Base-by-base conservation (phyloP, 2,888 invertebrate genomes). In the Alentia gelatinosa region DNA sequence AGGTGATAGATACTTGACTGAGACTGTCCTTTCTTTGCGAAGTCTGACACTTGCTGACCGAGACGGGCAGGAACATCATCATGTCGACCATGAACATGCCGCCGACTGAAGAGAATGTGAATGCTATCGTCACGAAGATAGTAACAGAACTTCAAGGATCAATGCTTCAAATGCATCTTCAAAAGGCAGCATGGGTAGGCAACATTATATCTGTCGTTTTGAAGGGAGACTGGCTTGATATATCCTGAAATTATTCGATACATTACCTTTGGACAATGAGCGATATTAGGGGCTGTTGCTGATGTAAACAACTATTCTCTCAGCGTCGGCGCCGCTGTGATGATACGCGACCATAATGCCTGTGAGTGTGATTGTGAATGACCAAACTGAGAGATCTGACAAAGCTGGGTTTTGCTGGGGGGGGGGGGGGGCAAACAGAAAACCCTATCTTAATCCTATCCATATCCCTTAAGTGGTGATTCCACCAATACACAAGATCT, bases 101-200 rank as follows among this genome's bases (percentile, higher is more conserved):
- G 15, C 47, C 42, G 79, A 79, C 47, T 37, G 90, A 63, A 15
- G 90, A 90, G n/a, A 83, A 79, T 39, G 84, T 90, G 9, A 68
- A 33, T n/a, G 86, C 63, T 33, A 37, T 90, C 26, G 84, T 84
- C 39, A 26, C 84, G 7, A 90, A 84, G 37, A 90, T 90, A 23
- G 90, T 90, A 0, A 30, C 15, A 35, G 63, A 90, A 39, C 35
- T 90, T 4, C 84, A 86, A 26, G 68, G 84, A 1, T 63, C 83
- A 1, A 50, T 74, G 56, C n/a, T 90, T 1, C 56, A 84, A 23
- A 84, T 84, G 84, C 84, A 56, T 37, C 84, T 90, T 1, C 56
- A 90, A 63, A 83, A 84, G 63, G 90, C 90, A n/a, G 90, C 84
- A 35, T 42, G 68, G 84, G 90, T 90, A 84, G 68, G 56, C 0